Conservation (phyloP, 2,888 invertebrate species). For the Galerucella calmariensis region DNA sequence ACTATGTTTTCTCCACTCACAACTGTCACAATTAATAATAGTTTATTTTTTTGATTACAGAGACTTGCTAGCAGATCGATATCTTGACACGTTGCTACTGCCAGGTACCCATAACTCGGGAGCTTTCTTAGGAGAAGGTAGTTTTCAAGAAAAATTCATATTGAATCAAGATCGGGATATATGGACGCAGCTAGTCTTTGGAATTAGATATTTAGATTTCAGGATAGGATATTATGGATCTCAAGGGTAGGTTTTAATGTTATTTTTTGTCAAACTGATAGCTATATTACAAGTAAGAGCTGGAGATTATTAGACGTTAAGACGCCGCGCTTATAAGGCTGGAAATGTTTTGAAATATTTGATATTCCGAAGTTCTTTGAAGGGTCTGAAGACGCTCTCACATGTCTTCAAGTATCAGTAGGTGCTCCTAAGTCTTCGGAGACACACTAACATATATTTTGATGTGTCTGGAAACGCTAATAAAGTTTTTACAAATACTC, state of each 20-base stretch:
- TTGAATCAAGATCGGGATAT: conserved; percentile 81
- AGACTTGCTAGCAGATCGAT: conserved; percentile 69
- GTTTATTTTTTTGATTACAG: conserved; percentile 60
- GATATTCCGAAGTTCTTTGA: too few species aligned
- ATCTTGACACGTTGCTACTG: conserved; percentile 71
- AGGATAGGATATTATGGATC: conserved; percentile 76
- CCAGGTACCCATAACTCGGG: conserved; percentile 80
- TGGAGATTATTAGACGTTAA: too few species aligned
- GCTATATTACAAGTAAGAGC: too few species aligned
- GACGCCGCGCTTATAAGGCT: too few species aligned
- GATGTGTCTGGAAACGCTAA: too few species aligned
- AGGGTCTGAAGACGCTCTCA: too few species aligned
- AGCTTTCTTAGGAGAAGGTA: conserved; percentile 67
- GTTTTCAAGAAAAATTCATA: conserved; percentile 63
- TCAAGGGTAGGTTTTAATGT: conserved; percentile 49
- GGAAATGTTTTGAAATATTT: too few species aligned
- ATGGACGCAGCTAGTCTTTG: conserved; percentile 87
- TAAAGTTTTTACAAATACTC: too few species aligned
- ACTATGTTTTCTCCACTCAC: neutral
- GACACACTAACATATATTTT: too few species aligned
- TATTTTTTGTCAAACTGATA: neutral
- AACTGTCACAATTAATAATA: neutral
- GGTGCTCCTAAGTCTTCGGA: too few species aligned
- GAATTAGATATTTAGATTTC: conserved; percentile 84
- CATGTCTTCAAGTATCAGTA: too few species aligned